Conservation (phyloP, 2,113 vertebrate genomes). For the Marcusenius ussheri region DNA sequence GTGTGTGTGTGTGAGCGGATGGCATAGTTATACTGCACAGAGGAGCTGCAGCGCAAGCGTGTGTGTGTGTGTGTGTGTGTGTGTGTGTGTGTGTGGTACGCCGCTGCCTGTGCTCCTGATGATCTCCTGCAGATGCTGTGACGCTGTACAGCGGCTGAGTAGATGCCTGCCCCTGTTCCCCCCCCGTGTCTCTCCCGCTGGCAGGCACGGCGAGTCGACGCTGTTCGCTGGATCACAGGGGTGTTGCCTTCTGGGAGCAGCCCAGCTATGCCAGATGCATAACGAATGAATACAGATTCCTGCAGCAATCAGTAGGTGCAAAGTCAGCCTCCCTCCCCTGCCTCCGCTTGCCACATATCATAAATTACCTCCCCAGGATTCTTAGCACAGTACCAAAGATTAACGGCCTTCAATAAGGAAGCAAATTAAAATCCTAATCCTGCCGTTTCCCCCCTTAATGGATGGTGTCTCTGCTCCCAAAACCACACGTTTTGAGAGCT, state of each 20-base stretch:
- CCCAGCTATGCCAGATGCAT: conserved; percentile 99
- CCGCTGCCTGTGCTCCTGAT: neutral
- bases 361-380: conserved; percentile 48
- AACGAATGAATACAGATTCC: conserved; percentile 99
- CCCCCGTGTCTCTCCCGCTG: conserved; percentile 45
- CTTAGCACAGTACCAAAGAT: conserved; percentile 46
- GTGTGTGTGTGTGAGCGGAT: neutral
- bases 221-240: conserved; percentile 95
- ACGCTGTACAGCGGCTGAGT: neutral
- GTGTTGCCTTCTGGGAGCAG: conserved; percentile 97
- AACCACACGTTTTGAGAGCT: conserved; percentile 30
- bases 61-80: conserved; percentile 40
- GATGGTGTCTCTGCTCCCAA: conserved; percentile 27
- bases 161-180: conserved; percentile 33
- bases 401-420: conserved; percentile 46
- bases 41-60: neutral
- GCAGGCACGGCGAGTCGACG: conserved; percentile 98
- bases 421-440: conserved; percentile 53
- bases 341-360: conserved; percentile 74
- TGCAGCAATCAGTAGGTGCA: conserved; percentile 99
- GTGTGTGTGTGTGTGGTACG: neutral
- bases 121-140: neutral
- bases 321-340: conserved; percentile 84
- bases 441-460: conserved; percentile 36
- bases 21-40: neutral